phyloP scores from a whole-genome alignment of 2,888 invertebrate species.

The Schrankia costaestrigalis region DNA sequence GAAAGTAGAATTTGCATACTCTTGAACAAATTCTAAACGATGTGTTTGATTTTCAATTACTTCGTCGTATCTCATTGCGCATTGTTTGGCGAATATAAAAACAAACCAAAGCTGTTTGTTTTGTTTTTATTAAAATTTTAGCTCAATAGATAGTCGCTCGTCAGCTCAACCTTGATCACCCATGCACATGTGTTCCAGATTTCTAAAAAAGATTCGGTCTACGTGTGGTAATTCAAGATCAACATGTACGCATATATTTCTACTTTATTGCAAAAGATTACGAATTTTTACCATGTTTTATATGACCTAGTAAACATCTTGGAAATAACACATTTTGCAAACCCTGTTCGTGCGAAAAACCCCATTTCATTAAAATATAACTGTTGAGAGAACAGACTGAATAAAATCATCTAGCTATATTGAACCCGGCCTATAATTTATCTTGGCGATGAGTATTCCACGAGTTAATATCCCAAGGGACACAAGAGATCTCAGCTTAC shows the following conservation, averaged over 20 bases:
- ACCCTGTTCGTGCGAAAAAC: too few species aligned
- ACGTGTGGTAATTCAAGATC: slow-evolving; percentile 19
- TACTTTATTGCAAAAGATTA: slow-evolving; percentile 8
- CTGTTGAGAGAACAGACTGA: slow-evolving; percentile 20
- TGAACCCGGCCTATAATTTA: slow-evolving; percentile 37
- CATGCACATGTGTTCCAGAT: slow-evolving; percentile 33
- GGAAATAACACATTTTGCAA: too few species aligned
- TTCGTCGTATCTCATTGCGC: too few species aligned
- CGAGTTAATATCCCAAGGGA: slow-evolving; percentile 25
- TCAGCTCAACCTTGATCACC: slow-evolving; percentile 34
- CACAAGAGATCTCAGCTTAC: slow-evolving; percentile 32
- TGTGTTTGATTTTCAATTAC: too few species aligned
- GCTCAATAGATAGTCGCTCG: slow-evolving; percentile 14
- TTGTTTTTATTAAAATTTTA: slow-evolving; percentile 15
- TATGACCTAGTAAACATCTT: too few species aligned
- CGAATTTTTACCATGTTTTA: slow-evolving; percentile 8
- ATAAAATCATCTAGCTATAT: slow-evolving; percentile 29
- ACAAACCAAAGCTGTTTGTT: too few species aligned
- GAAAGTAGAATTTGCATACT: slow-evolving; percentile 19
- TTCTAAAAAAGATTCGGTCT: slow-evolving; percentile 25
- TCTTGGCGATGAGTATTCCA: slow-evolving; percentile 22
- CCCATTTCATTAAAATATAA: slow-evolving; percentile 8
- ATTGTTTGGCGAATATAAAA: too few species aligned
- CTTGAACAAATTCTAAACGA: slow-evolving; percentile 9
- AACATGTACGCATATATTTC: slow-evolving; percentile 11